Conservation (phyloP, 2,888 invertebrate genomes). For the Agriopis leucophaearia region DNA sequence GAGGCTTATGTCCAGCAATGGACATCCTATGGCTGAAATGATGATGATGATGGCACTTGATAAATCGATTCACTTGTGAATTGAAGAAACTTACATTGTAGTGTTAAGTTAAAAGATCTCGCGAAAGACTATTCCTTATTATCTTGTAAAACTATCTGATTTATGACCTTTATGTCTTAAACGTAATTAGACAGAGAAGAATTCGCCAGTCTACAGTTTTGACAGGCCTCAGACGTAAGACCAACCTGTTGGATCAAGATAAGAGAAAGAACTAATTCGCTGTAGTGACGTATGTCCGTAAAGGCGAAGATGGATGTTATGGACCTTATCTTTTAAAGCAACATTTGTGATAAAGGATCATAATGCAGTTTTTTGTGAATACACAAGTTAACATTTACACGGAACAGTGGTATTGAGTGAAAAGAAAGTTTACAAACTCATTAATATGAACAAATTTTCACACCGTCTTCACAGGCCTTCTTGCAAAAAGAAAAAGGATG, state of each 20-base stretch:
- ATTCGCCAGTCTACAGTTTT: constrained; percentile 42
- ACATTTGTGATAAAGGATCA: not conserved
- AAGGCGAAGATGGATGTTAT: not conserved
- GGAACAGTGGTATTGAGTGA: no score
- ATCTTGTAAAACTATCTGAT: constrained; percentile 31
- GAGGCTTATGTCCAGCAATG: no score
- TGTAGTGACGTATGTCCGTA: constrained; percentile 26
- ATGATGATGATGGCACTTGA: no score
- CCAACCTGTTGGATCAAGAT: constrained; percentile 43
- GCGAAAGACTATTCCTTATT: constrained; percentile 1
- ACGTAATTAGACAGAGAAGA: constrained; percentile 46
- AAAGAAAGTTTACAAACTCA: no score
- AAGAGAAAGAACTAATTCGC: constrained; percentile 31
- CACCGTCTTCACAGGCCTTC: no score
- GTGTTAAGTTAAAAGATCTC: not conserved
- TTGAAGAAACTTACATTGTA: no score
- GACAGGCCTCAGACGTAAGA: constrained; percentile 44
- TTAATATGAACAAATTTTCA: no score
- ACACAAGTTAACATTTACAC: not conserved
- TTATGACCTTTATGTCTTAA: constrained; percentile 38
- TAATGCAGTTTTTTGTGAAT: constrained; percentile 2
- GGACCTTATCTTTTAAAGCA: not conserved
- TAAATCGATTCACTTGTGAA: no score
- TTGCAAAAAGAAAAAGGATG: no score
- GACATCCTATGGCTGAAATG: no score